Conservation (phyloP, 2,797 vertebrate species). For the Ispidina picta region DNA sequence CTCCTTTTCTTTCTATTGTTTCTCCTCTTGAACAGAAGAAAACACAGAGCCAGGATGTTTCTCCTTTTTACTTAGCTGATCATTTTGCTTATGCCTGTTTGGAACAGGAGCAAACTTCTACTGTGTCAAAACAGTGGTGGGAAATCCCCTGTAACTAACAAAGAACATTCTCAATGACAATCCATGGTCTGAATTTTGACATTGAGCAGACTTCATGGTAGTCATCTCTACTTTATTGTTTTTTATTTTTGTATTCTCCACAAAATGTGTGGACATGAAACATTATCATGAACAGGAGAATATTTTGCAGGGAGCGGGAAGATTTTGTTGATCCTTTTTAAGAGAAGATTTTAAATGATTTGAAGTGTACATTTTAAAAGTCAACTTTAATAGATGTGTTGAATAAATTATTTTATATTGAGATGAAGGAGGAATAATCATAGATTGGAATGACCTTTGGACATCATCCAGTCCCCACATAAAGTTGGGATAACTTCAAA, state of each 20-base stretch:
- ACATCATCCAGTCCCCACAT: neutral
- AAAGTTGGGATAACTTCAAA: neutral
- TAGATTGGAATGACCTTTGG: neutral
- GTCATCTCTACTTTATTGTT: neutral
- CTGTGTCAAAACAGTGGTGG: fast-evolving
- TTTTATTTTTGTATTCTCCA: neutral
- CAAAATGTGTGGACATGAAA: neutral
- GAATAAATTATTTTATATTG: neutral
- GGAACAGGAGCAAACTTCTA: neutral
- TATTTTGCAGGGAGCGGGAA: neutral
- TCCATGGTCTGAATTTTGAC: neutral
- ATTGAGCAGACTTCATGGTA: neutral
- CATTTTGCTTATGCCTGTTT: neutral
- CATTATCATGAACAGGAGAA: neutral
- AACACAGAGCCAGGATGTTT: neutral
- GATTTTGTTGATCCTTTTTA: neutral
- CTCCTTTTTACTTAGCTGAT: neutral
- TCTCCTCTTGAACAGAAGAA: neutral
- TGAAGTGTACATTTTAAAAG: neutral
- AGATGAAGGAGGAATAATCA: neutral
- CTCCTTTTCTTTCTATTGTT: neutral
- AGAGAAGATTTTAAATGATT: neutral
- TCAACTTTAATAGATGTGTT: neutral
- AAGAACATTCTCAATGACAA: neutral
- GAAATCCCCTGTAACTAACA: neutral